Evolutionary conservation across 2,888 invertebrate genomes (phyloP).

Genomic region (Yponomeuta sedellus): DNA sequence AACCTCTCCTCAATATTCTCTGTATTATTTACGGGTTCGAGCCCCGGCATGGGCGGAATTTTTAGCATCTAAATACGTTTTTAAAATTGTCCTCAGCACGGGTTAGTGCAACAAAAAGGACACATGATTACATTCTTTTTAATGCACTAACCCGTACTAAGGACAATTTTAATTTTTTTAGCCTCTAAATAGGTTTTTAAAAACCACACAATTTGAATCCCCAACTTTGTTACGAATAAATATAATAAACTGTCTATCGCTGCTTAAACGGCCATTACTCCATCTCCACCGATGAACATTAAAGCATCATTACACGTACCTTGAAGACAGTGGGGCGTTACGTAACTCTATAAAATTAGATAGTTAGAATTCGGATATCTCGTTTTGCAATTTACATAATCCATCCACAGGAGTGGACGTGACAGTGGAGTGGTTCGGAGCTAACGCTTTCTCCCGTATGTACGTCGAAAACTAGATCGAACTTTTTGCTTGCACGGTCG

Average conservation of each 20-base stretch:
- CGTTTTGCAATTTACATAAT: conserved; percentile 26
- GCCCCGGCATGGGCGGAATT: too few species aligned
- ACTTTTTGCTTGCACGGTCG: conserved; percentile 23
- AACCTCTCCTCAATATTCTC: too few species aligned
- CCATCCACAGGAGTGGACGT: conserved; percentile 24
- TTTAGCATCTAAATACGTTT: too few species aligned
- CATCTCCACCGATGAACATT: conserved; percentile 7
- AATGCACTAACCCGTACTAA: too few species aligned
- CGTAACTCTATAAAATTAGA: conserved; percentile 14
- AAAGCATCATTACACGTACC: conserved; percentile 2
- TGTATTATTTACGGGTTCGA: too few species aligned
- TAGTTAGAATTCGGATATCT: conserved; percentile 19
- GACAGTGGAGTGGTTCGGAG: conserved; percentile 20
- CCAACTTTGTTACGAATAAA: too few species aligned
- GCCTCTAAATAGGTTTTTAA: too few species aligned
- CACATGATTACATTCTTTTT: too few species aligned
- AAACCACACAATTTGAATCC: too few species aligned
- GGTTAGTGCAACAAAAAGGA: too few species aligned
- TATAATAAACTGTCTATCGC: not conserved
- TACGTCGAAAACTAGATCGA: conserved; percentile 23
- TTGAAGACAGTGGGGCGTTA: conserved; percentile 13
- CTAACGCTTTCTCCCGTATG: conserved; percentile 33
- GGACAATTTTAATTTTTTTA: too few species aligned
- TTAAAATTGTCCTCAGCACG: too few species aligned
- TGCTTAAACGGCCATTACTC: conserved; percentile 7